Base-by-base conservation (phyloP, 2,888 invertebrate species). In the Gonocerus acuteangulatus region DNA sequence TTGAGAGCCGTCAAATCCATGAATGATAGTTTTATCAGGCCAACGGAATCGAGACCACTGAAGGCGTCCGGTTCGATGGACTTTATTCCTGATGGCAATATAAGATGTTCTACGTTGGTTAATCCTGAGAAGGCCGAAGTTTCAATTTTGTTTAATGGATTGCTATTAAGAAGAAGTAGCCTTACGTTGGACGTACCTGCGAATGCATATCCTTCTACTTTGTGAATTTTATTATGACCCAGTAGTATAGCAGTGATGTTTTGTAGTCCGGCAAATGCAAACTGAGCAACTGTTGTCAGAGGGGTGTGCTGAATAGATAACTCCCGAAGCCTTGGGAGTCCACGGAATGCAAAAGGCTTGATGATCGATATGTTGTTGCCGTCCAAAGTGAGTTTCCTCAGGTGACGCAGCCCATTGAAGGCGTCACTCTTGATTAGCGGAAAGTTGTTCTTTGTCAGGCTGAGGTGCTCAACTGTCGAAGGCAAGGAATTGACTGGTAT, bases 231-330 rank as follows among this genome's bases (percentile, higher is more conserved):
- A 72, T 87, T 87, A 73, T 86, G 82, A 15, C 82, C 81, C 66
- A 84, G 78, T 67, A 84, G 79, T 70, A 84, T 84, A 58, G 81
- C 82, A 66, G 85, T 84, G 39, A 94, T 82, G 71, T 89, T 89
- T 70, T 89, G 88, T 15, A 92, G 78, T 1, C 87, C 86, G 44
- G 89, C 86, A 72, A 95, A 90, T 13, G 92, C 86, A 71, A 87
- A 89, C 59, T 87, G 85, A 39, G 89, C 85, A 60, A 94, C 85
- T 27, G 83, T 84, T 52, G 84, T 79, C 57, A 95, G 77, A 1
- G 88, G 89, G 11, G 94, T 93, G 70, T 91, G 85, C 71, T 91
- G 90, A 67, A 95, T 89, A 68, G 89, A 87, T 42, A 90, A 81
- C 71, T 84, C 89, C 70, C 81, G 81, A 6, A 95, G 80, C 13